Evolutionary conservation across 2,888 invertebrate species (phyloP), one percentile per base, ranked within the genome.

Genomic region (Charanyca ferruginea): DNA sequence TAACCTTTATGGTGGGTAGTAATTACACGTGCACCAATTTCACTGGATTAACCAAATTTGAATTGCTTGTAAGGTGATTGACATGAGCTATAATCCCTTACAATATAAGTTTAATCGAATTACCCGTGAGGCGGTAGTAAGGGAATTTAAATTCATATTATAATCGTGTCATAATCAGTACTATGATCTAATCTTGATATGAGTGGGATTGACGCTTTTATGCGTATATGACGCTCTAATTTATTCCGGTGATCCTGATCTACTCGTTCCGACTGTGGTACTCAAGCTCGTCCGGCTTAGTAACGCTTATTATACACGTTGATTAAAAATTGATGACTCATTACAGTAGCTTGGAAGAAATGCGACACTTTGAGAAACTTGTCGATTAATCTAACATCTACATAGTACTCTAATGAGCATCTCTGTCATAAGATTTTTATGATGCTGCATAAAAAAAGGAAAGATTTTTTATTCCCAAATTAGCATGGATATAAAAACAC

Each of bases 11-110:
- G 83, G 87, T 84, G 83, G 84, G 83, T 84, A 83, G 85, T 87
- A 86, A 88, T 87, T 86, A 86, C 81, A 74, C 66, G 81, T 89
- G 90, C 88, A 90, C 87, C 87, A 86, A 87, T 89, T 87, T 86
- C 86, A 89, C 83, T 85, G 90, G 93, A 94, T 93, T 94, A 94
- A 91, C 91, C 86, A 80, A 91, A 93, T 94, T 93, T 91, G 92
- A 93, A 94, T 93, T 92, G 91, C 91, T 94, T 92, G 93, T 91
- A 92, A 87, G 83, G 84, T 93, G 93, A 94, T 93, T 93, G 94
- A 93, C 93, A 90, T 92, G 90, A 88, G 88, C 87, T 83, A 74
- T 90, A 92, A 91, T 90, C 89, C 87, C 80, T 80, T 80, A 85
- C 84, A 85, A 68, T 86, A 86, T 86, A 88, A 89, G 80, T 86